phyloP scores from a whole-genome alignment of 2,113 vertebrate genomes.

The Oreochromis niloticus region DNA sequence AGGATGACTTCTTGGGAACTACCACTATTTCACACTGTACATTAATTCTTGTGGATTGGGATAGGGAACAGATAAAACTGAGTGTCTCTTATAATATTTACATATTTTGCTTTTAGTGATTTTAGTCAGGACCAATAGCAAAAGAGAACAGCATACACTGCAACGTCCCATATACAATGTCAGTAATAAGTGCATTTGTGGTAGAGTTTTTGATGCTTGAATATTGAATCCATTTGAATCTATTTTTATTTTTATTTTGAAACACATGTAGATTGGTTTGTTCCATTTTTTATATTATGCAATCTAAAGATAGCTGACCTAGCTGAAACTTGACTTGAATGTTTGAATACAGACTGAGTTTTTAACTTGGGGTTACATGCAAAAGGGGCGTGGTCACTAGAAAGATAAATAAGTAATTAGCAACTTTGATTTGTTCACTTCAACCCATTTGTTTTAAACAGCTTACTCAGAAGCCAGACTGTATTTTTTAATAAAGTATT shows the following conservation, averaged over 20 bases:
- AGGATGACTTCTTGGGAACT: background rate
- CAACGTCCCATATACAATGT: background rate
- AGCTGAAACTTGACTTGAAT: background rate
- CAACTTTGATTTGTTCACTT: background rate
- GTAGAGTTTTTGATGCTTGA: background rate
- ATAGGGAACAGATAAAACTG: fast-evolving
- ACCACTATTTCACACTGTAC: background rate
- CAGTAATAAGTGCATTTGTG: background rate
- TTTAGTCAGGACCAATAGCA: background rate
- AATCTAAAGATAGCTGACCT: background rate
- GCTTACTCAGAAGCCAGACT: background rate
- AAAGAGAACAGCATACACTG: background rate
- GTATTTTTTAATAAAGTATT: background rate
- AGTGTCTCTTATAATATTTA: background rate
- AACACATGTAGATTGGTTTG: background rate
- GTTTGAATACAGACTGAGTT: fast-evolving
- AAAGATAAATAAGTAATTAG: background rate
- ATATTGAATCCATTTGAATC: background rate
- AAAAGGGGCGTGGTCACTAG: background rate
- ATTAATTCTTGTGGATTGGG: fast-evolving
- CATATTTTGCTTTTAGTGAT: background rate
- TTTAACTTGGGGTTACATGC: background rate
- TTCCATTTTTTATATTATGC: background rate
- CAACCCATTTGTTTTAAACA: background rate
- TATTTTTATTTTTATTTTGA: fast-evolving